Conservation (phyloP, 2,113 vertebrate genomes). For the Gulo gulo region DNA sequence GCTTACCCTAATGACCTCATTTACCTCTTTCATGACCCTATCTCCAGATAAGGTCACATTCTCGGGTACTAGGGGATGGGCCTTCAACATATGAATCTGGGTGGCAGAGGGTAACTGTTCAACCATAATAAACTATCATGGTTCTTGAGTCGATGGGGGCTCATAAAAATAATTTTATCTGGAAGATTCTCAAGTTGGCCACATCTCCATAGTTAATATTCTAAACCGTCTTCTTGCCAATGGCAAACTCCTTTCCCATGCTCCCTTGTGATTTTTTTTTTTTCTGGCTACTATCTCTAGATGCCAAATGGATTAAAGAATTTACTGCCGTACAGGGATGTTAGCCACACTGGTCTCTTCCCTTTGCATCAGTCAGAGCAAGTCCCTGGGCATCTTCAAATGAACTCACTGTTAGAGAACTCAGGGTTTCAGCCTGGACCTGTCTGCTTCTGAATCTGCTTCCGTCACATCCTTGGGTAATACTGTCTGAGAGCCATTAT, state of each 20-base stretch:
- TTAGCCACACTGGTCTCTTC: not conserved
- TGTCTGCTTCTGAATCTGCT: slow-evolving; percentile 5
- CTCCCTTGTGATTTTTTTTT: not conserved
- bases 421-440: not conserved
- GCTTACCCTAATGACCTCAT: not conserved
- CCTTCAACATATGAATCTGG: not conserved
- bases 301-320: not conserved
- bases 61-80: not conserved
- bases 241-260: not conserved
- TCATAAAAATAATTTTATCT: not conserved
- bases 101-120: rapidly evolving
- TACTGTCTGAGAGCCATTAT: slow-evolving; percentile 50
- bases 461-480: slow-evolving; percentile 18
- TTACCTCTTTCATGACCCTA: not conserved
- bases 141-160: not conserved
- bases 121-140: not conserved
- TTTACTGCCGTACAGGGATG: not conserved
- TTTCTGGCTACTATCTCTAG: not conserved
- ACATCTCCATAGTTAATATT: slow-evolving; percentile 5
- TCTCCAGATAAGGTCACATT: not conserved
- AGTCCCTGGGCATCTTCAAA: not conserved
- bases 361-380: not conserved
- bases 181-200: not conserved
- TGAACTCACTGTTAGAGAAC: not conserved
- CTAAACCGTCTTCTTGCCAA: not conserved